Evolutionary conservation across 2,113 vertebrate genomes (phyloP).

Genomic region (Megaceryle torquata): DNA sequence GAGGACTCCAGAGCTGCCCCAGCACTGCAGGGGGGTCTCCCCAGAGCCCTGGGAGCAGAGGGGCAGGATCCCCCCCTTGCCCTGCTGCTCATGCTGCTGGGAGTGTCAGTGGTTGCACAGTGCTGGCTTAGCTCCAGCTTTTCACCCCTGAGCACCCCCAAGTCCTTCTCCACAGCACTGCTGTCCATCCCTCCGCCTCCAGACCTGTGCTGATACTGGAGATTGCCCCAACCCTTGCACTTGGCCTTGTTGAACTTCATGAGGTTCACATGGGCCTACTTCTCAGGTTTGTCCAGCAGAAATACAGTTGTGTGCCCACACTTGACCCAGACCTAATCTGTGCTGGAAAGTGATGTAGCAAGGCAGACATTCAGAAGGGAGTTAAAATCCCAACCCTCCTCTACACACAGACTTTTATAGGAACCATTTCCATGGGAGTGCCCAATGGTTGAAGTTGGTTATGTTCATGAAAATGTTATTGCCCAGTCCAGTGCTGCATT

Average conservation of each 20-base stretch:
- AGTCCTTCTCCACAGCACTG: not conserved
- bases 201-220: not conserved
- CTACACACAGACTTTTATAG: fast-evolving
- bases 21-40: not conserved
- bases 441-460: not conserved
- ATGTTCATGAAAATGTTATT: not conserved
- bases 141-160: not conserved
- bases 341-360: not conserved
- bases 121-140: too few relatives aligned
- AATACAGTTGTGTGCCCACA: not conserved
- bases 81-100: too few relatives aligned
- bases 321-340: not conserved
- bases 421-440: not conserved
- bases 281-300: not conserved
- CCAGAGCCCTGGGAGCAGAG: too few relatives aligned
- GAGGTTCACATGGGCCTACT: not conserved
- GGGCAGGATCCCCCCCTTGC: too few relatives aligned
- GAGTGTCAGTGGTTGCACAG: too few relatives aligned
- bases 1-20: not conserved
- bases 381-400: not conserved
- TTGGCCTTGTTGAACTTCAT: not conserved
- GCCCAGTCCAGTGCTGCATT: not conserved
- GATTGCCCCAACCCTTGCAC: not conserved
- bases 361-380: not conserved
- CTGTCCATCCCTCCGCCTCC: not conserved